Percentiles rank a stretch among this genome's conserved stretches.
Evolutionary conservation across 2,797 vertebrate species (phyloP).

Genomic region (Cetoscarus ocellatus): DNA sequence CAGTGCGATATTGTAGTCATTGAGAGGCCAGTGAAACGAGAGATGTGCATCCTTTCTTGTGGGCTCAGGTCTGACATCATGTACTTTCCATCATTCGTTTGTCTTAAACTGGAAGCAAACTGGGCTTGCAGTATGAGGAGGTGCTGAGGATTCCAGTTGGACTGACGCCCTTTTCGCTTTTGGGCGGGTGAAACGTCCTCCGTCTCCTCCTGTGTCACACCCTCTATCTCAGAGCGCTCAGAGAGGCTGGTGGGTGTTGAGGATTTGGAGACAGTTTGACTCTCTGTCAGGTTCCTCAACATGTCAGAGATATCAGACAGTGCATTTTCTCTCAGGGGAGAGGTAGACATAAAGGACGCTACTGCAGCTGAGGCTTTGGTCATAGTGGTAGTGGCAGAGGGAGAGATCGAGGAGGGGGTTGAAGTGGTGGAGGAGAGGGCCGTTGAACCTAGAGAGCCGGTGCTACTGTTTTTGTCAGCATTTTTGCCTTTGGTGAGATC

Average conservation of each 20-base stretch:
- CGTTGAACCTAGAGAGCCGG: conserved; percentile 91
- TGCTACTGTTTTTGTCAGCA: conserved; percentile 90
- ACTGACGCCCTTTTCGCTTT: conserved; percentile 98
- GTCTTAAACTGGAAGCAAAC: conserved; percentile 97
- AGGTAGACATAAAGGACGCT: conserved; percentile 97
- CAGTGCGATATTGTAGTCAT: conserved; percentile 99
- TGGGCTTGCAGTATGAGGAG: conserved; percentile 98
- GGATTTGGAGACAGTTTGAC: conserved; percentile 93
- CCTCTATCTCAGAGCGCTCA: conserved; percentile 96
- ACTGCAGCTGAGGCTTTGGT: conserved; percentile 97
- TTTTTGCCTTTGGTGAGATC: conserved; percentile 99
- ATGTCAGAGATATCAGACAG: conserved; percentile 99
- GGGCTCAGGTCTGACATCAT: conserved; percentile 99
- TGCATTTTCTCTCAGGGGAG: conserved; percentile 97
- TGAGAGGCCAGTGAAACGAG: conserved; percentile 97
- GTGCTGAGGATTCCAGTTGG: conserved; percentile 99
- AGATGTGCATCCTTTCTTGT: conserved; percentile 99
- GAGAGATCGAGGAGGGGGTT: conserved; percentile 93
- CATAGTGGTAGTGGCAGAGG: conserved; percentile 92
- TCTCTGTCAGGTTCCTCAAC: conserved; percentile 99
- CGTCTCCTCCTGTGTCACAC: conserved; percentile 92
- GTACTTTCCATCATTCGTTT: conserved; percentile 96
- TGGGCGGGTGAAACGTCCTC: conserved; percentile 97
- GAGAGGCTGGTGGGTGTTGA: conserved; percentile 98
- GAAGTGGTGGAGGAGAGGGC: conserved; percentile 93